Evolutionary conservation across 1,140 invertebrate species (phyloP), one percentile per base, ranked within the genome.

Genomic region (Ctenoplectra terminalis): DNA sequence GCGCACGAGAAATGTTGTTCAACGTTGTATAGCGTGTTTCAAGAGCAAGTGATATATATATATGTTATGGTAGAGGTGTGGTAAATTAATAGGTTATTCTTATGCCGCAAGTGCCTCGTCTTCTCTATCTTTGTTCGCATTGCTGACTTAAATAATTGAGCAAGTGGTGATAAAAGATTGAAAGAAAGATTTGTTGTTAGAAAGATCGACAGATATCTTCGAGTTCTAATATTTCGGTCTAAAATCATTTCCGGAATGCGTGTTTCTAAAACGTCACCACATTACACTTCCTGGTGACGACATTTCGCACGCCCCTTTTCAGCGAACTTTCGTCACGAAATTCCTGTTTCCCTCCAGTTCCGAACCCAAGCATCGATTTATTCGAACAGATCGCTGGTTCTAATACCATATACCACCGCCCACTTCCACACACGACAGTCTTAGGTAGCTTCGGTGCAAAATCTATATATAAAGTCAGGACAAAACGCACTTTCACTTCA

Each of bases 351-450:
- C 63, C 40, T 66, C 23, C 9, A 64, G 61, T 64, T 11, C 34
- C 23, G 7, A 26, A 43, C 37, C 17, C 15, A 31, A 17, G 5
- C 29, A 40, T 64, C 67, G 67, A 70, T 70, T 70, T 52, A 52
- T 52, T 50, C 31, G 29, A 50, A 70, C 67, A 34, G 50, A 70
- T 70, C 29, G 29, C 46, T 23, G 20, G 48, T 70, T 11, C 67
- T 70, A 70, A 70, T 31, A 52, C 67, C 67, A 31, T 70, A 70
- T 70, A 70, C 67, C 46, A 70, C 67, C 67, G 67, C 67, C 67
- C 48, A 70, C 67, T 52, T 29, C 9, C 11, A 29, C 5, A 26
- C 37, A 34, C 46, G 20, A n/a, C 29, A 20, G 66, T 43, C 66
- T 69, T 70, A 34, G 29, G 48, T 70, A 50, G 48, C 48, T 50